phyloP scores from a whole-genome alignment of 2,888 invertebrate species.

The Calameuta pallipes region DNA sequence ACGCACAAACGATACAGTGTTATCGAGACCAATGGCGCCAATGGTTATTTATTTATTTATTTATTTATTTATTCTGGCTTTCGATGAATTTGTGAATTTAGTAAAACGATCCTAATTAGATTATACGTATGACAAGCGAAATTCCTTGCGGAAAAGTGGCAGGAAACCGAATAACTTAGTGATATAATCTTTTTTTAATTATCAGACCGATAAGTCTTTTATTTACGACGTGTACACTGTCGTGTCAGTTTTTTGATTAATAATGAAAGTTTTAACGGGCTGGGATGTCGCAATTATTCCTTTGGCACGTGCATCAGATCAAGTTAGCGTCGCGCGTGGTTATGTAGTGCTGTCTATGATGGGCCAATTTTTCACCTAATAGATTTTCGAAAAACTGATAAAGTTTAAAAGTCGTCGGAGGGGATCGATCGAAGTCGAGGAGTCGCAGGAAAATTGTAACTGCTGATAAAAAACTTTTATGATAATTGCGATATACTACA shows the following conservation, averaged over 20 bases:
- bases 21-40: neutral
- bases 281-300: neutral
- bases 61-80: neutral
- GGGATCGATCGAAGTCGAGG: neutral
- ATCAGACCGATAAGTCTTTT: constrained; percentile 6
- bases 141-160: no score
- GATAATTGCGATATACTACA: neutral
- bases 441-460: neutral
- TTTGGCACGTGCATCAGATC: constrained; percentile 13
- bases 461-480: neutral
- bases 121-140: neutral
- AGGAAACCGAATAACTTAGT: constrained; percentile 7
- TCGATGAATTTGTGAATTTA: neutral
- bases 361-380: constrained; percentile 43
- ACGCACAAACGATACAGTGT: neutral
- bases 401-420: constrained; percentile 8
- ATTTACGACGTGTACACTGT: constrained; percentile 30
- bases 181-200: constrained; percentile 15
- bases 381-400: constrained; percentile 22
- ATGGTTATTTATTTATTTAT: neutral
- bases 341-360: constrained; percentile 25
- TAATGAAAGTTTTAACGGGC: constrained; percentile 25
- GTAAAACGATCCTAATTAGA: neutral
- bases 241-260: constrained; percentile 38
- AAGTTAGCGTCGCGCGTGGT: constrained; percentile 5